Base-by-base conservation (phyloP, 1,140 invertebrate genomes). In the Ditylenchus dipsaci region DNA sequence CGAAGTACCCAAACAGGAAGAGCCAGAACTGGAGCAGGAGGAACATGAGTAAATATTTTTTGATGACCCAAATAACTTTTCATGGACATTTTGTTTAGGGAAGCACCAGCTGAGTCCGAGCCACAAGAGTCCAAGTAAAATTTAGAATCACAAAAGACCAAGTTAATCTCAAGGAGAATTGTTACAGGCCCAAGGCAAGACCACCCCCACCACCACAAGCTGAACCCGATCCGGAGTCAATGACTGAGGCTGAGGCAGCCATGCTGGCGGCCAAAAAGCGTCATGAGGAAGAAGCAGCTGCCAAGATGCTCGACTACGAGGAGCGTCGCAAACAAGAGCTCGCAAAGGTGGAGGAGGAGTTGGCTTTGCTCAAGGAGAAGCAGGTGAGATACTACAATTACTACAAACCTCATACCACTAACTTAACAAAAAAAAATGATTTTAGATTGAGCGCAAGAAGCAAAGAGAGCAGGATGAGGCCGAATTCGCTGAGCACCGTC, bases 261-360 rank as follows among this genome's bases (percentile, higher is more conserved):
- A 78, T 77, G 67, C 23, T 63, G 13, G 80, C 79, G n/a, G 80
- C 80, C 30, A 83, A 82, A 68, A 81, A 82, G 64, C 71, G 81
- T 23, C 80, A 81, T 62, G 80, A 81, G 45, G 79, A 81, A 47
- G 80, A 81, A 63, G 81, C 81, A 56, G 79, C 68, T 45, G 79
- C 76, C 29, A 78, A 80, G 62, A 69, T 81, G 45, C 70, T 68
- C 26, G 79, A 77, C 57, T 82, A 80, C 71, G 80, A 81, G 63
- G 69, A 81, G 21, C 59, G 64, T 27, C 76, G 76, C 53, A 26
- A 42, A 15, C 47, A 60, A 38, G 76, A 77, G 57, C 49, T 65
- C 13, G 68, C 43, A 19, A 64, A 59, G 30, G 63, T 79, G 7
- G 76, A 77, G 61, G 57, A 77, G 65, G 76, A 77, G 61, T 45